A percentile compares a stretch with the other conserved stretches of the same genome.
Conservation (phyloP, 1,140 invertebrate species). For the Tetragonula clypearis region DNA sequence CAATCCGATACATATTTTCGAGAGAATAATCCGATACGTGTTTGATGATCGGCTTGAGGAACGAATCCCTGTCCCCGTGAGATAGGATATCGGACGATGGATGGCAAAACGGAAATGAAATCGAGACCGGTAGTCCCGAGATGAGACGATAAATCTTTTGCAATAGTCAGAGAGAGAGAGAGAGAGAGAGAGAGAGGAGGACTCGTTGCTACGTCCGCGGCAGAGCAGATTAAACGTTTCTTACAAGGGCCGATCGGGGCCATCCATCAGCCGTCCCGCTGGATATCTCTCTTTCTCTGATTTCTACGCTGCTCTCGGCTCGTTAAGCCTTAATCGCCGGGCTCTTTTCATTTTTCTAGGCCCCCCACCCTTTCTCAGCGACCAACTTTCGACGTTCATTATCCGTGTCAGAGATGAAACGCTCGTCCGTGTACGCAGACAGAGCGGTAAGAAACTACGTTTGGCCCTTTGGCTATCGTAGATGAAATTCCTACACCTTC, state of each 20-base stretch:
- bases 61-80: background rate
- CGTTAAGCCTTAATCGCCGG: conserved; percentile 50
- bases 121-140: conserved; percentile 45
- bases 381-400: background rate
- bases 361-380: background rate
- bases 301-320: conserved; percentile 27
- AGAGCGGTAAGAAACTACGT: too few species aligned
- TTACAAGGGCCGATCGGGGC: conserved; percentile 45
- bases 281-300: conserved; percentile 55
- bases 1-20: background rate
- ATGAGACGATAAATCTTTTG: conserved; percentile 57
- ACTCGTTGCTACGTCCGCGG: conserved; percentile 11
- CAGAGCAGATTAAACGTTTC: conserved; percentile 58
- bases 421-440: background rate
- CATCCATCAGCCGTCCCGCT: conserved; percentile 48
- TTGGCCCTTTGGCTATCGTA: too few species aligned
- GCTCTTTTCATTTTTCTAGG: background rate
- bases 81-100: background rate
- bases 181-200: background rate
- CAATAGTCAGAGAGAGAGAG: conserved; percentile 17
- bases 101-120: conserved; percentile 23
- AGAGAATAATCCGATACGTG: background rate
- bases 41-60: background rate
- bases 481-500: too few species aligned
- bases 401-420: background rate